phyloP scores from a whole-genome alignment of 2,797 vertebrate genomes.

The Clarias fuscus region DNA sequence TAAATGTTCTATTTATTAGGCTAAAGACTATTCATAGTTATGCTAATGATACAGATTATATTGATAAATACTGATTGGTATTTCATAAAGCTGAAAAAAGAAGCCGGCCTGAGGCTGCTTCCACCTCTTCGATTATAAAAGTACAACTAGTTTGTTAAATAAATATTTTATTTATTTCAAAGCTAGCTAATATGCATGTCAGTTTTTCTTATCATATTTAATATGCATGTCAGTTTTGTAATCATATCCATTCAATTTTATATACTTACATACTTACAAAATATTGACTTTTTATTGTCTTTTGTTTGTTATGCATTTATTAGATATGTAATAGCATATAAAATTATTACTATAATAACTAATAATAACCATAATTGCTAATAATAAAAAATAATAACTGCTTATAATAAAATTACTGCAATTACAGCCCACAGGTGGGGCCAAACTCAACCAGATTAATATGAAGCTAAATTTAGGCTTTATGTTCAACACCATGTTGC shows the following conservation, averaged over 20 bases:
- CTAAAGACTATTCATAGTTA: background rate
- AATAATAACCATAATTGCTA: background rate
- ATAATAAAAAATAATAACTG: background rate
- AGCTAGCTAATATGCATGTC: background rate
- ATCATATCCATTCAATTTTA: too few relatives aligned
- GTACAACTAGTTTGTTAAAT: background rate
- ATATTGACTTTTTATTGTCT: too few relatives aligned
- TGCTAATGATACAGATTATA: background rate
- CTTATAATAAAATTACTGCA: background rate
- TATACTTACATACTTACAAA: too few relatives aligned
- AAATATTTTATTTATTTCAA: background rate
- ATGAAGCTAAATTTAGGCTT: background rate
- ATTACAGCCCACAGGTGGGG: background rate
- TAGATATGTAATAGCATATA: background rate
- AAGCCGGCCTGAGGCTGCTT: background rate
- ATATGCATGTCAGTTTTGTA: too few relatives aligned
- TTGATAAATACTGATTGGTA: background rate
- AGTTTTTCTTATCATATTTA: too few relatives aligned
- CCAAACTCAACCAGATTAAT: background rate
- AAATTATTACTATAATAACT: background rate
- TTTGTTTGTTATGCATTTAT: background rate
- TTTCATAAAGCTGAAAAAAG: background rate
- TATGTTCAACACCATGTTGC: background rate
- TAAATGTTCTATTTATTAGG: background rate
- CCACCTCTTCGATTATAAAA: background rate